Percentiles rank a stretch among this genome's conserved stretches.
Conservation (phyloP, 2,888 invertebrate species). For the Tethea ocularis region DNA sequence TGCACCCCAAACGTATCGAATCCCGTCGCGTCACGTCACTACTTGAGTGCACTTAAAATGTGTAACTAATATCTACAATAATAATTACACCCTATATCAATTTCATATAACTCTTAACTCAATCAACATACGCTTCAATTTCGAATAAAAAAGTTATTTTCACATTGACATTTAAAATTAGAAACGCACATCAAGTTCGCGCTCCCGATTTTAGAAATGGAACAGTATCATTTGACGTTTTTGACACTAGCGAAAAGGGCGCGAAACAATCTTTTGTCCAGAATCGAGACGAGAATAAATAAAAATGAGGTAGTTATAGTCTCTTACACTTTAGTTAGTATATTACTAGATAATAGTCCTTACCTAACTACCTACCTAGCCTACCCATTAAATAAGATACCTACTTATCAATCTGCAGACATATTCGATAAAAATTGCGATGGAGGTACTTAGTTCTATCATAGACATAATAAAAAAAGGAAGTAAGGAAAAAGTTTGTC, state of each 20-base stretch:
- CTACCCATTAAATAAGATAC: too few species aligned
- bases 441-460: too few species aligned
- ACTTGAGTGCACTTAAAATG: conserved; percentile 59
- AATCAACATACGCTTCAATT: not conserved
- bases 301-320: too few species aligned
- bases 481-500: too few species aligned
- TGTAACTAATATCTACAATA: conserved; percentile 45
- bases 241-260: conserved; percentile 43
- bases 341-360: too few species aligned
- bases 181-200: conserved; percentile 29
- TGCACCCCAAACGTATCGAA: conserved; percentile 26
- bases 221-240: conserved; percentile 56
- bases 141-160: conserved; percentile 6
- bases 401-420: too few species aligned
- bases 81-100: conserved; percentile 4
- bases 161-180: conserved; percentile 13
- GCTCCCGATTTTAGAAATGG: conserved; percentile 46
- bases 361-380: too few species aligned
- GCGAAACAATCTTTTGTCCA: conserved; percentile 9
- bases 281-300: conserved; percentile 30
- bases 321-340: too few species aligned
- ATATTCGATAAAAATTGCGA: too few species aligned
- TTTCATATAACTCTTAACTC: conserved; percentile 4
- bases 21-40: conserved; percentile 33
- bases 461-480: not conserved